Conservation (phyloP, 2,888 invertebrate genomes). For the Polymixis flavicincta region DNA sequence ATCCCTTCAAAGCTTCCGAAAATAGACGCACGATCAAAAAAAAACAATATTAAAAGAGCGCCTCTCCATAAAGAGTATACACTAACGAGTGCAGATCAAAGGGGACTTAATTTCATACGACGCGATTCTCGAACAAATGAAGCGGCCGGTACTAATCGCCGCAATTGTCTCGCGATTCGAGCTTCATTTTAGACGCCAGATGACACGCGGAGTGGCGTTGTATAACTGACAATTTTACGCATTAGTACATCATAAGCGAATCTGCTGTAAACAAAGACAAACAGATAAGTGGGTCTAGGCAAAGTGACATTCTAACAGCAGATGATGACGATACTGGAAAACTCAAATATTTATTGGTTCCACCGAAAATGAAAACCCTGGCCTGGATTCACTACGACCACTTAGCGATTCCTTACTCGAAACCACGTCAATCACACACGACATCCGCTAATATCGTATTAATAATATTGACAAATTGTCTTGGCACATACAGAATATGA, state of each 20-base stretch:
- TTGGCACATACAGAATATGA: no score
- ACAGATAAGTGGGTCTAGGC: no score
- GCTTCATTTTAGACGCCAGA: constrained; percentile 48
- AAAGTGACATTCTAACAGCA: neutral
- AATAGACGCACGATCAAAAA: constrained; percentile 54
- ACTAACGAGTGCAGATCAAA: constrained; percentile 69
- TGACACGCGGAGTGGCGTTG: constrained; percentile 32
- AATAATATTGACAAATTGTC: no score
- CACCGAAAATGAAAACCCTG: no score
- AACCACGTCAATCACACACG: no score
- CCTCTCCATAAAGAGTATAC: constrained; percentile 44
- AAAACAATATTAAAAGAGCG: constrained; percentile 34
- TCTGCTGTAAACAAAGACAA: neutral
- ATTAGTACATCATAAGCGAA: neutral
- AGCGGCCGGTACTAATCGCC: constrained; percentile 64
- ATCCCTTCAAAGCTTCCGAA: constrained; percentile 35
- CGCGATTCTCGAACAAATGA: constrained; percentile 74
- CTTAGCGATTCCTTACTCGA: no score
- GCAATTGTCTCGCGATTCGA: constrained; percentile 62
- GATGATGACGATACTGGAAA: neutral
- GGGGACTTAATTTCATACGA: constrained; percentile 57
- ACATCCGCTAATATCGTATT: no score
- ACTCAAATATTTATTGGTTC: neutral
- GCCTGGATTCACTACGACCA: no score
- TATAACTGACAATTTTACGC: constrained; percentile 28